Percentiles rank a stretch among this genome's conserved stretches.
phyloP scores from a whole-genome alignment of 2,797 vertebrate species.

The Pelobates cultripes region DNA sequence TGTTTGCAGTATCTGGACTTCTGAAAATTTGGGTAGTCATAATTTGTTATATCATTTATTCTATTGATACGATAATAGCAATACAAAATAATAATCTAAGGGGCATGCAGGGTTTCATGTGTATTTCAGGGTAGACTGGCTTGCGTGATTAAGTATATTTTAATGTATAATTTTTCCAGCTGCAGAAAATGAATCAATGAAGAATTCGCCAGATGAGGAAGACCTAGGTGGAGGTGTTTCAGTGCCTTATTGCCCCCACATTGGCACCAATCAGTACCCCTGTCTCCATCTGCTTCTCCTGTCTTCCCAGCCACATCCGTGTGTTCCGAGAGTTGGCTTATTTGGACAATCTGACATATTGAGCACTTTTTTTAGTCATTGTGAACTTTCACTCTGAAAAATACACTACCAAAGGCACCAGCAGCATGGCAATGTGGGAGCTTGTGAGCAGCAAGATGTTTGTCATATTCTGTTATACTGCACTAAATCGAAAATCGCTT shows the following conservation, averaged over 20 bases:
- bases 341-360: constrained; percentile 37
- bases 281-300: background rate
- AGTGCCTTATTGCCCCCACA: constrained; percentile 39
- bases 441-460: background rate
- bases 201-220: background rate
- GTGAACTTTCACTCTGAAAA: background rate
- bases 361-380: background rate
- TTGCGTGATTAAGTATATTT: too few relatives aligned
- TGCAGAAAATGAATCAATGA: constrained; percentile 68
- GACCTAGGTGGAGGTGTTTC: background rate
- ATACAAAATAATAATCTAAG: too few relatives aligned
- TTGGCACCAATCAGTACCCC: background rate
- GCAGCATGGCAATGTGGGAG: constrained; percentile 9
- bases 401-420: constrained; percentile 38
- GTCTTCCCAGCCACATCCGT: background rate
- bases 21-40: too few relatives aligned
- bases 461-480: background rate
- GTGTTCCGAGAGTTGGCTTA: background rate
- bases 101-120: too few relatives aligned
- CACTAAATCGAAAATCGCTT: background rate
- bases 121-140: too few relatives aligned
- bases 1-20: too few relatives aligned
- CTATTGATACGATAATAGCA: too few relatives aligned
- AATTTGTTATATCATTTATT: too few relatives aligned
- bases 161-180: constrained; percentile 51